Conservation (phyloP, 1,140 invertebrate genomes). For the Aphis craccivora region DNA sequence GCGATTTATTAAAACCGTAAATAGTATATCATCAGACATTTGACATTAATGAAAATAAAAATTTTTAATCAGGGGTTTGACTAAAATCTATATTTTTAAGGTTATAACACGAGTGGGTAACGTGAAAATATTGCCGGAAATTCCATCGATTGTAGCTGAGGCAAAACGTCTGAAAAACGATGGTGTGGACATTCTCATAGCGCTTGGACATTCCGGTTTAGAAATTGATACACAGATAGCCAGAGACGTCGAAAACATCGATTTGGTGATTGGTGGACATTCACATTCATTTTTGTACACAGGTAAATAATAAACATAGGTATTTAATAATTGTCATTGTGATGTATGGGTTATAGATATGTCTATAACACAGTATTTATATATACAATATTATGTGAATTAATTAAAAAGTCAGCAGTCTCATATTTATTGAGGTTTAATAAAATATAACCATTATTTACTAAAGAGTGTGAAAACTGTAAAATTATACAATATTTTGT, state of each 20-base stretch:
- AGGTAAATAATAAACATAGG: slow-evolving; percentile 63
- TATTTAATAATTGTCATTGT: not conserved
- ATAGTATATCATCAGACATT: not conserved
- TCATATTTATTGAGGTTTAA: too few species aligned
- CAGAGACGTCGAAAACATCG: slow-evolving; percentile 77
- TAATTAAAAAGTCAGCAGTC: too few species aligned
- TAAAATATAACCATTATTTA: too few species aligned
- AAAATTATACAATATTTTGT: too few species aligned
- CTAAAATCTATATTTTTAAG: not conserved
- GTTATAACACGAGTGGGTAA: slow-evolving; percentile 65
- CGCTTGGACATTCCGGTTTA: slow-evolving; percentile 88
- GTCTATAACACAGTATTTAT: too few species aligned
- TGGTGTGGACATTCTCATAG: slow-evolving; percentile 82
- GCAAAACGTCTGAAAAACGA: slow-evolving; percentile 70
- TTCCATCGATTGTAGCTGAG: slow-evolving; percentile 74
- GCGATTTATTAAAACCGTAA: too few species aligned
- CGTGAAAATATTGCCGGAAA: slow-evolving; percentile 79
- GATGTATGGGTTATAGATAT: too few species aligned
- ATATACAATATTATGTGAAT: too few species aligned
- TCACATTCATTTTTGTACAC: slow-evolving; percentile 89
- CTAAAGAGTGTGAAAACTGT: too few species aligned
- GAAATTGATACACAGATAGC: slow-evolving; percentile 81
- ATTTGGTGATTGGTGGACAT: slow-evolving; percentile 87
- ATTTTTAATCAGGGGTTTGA: not conserved
- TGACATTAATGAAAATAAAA: not conserved